Evolutionary conservation across 2,797 vertebrate species (phyloP).

Genomic region (Sebastes taczanowskii): DNA sequence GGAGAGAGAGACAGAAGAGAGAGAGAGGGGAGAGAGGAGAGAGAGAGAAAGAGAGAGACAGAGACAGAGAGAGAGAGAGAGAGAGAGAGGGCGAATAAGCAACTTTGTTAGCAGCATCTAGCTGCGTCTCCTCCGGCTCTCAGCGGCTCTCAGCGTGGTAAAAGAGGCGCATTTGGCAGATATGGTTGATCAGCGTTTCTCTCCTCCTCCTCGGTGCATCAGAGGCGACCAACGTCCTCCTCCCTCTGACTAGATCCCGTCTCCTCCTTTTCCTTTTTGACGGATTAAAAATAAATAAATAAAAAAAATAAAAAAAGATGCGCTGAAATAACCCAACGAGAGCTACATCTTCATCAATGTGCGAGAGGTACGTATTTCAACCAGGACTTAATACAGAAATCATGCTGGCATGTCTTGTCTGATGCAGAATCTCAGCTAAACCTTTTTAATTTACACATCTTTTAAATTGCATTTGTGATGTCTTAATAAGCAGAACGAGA

Average conservation of each 20-base stretch:
- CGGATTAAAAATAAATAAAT: constrained; percentile 45
- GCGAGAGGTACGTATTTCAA: constrained; percentile 73
- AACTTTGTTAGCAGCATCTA: constrained; percentile 79
- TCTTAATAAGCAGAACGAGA: constrained; percentile 21
- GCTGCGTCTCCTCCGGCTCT: constrained; percentile 70
- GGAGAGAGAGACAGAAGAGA: no score
- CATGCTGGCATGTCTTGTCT: constrained; percentile 12
- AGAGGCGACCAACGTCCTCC: constrained; percentile 21
- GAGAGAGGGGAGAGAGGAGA: no score
- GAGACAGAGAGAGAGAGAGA: no score
- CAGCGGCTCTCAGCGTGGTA: constrained; percentile 48
- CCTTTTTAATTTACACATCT: constrained; percentile 1
- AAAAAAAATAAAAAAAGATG: neutral
- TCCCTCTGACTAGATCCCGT: constrained; percentile 15
- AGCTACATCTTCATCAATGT: constrained; percentile 55
- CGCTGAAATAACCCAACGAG: constrained; percentile 31
- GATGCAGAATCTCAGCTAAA: constrained; percentile 23
- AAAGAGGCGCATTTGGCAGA: constrained; percentile 66
- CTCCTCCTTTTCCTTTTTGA: constrained; percentile 24
- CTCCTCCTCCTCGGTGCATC: constrained; percentile 55
- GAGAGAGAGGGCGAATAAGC: constrained; percentile 53
- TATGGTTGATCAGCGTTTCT: constrained; percentile 77
- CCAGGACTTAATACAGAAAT: constrained; percentile 34
- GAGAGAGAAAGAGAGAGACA: no score
- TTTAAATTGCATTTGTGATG: constrained; percentile 3